phyloP scores from a whole-genome alignment of 2,888 invertebrate genomes.

The Agrotis clavis region DNA sequence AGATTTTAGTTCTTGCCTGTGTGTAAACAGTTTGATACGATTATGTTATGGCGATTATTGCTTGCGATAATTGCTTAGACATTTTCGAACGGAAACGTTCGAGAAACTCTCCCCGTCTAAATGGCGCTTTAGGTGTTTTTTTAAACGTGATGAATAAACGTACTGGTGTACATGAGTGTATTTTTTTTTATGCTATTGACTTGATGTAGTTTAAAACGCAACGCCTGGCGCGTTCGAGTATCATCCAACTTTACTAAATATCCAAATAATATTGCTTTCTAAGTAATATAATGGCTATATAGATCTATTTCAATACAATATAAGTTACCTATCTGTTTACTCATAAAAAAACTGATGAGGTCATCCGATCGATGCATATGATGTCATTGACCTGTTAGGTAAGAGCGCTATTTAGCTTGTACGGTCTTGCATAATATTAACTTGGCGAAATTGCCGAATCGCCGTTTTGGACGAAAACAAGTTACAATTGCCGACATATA shows the following conservation, averaged over 20 bases:
- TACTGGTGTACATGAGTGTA: no score
- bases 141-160: no score
- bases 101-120: no score
- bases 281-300: background rate
- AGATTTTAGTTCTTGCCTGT: no score
- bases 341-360: conserved; percentile 13
- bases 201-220: conserved; percentile 15
- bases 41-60: no score
- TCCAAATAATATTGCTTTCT: background rate
- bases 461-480: background rate
- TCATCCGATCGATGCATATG: conserved; percentile 24
- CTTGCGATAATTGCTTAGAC: no score
- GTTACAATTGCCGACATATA: background rate
- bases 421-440: background rate
- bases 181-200: no score
- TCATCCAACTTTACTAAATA: background rate
- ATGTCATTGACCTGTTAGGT: conserved; percentile 46
- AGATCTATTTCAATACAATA: background rate
- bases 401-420: conserved; percentile 7
- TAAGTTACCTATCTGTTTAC: conserved; percentile 4
- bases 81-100: no score
- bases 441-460: conserved; percentile 6
- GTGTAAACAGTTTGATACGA: no score
- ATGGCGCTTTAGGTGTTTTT: no score
- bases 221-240: background rate